These are phyloP conservation scores for Uria lomvia DNA, from an alignment of 2,113 vertebrate genomes.

Conservation along the genomic window DNA sequence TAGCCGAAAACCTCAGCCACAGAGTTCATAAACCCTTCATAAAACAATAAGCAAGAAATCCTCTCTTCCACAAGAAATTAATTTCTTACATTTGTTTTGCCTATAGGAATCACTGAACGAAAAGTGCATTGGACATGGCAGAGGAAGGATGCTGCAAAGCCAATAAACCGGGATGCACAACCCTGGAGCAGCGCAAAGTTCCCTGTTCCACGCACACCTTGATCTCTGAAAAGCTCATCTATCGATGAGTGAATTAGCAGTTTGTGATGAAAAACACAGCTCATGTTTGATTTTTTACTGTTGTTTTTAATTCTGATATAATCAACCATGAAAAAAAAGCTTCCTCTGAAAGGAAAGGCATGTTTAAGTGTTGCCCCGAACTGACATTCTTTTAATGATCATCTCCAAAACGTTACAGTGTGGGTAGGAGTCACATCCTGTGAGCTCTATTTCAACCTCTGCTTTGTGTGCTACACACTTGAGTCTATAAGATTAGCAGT, in stretches of 20 bases:
- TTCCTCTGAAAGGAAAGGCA: neutral
- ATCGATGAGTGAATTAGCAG: fast-evolving
- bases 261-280: neutral
- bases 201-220: neutral
- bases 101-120: neutral
- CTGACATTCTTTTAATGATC: neutral
- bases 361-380: neutral
- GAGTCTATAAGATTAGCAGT: neutral
- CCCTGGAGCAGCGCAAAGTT: no score
- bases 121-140: fast-evolving
- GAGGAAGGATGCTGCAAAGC: neutral
- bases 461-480: neutral
- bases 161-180: fast-evolving
- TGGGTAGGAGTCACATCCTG: neutral
- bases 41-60: neutral
- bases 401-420: neutral
- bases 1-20: neutral
- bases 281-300: neutral
- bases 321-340: neutral
- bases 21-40: neutral
- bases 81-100: neutral
- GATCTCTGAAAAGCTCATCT: neutral
- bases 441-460: neutral
- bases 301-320: neutral
- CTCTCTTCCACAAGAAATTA: neutral